A percentile compares a stretch with the other conserved stretches of the same genome.
Conservation (phyloP, 1,140 invertebrate species). For the Psilanteris sp. region DNA sequence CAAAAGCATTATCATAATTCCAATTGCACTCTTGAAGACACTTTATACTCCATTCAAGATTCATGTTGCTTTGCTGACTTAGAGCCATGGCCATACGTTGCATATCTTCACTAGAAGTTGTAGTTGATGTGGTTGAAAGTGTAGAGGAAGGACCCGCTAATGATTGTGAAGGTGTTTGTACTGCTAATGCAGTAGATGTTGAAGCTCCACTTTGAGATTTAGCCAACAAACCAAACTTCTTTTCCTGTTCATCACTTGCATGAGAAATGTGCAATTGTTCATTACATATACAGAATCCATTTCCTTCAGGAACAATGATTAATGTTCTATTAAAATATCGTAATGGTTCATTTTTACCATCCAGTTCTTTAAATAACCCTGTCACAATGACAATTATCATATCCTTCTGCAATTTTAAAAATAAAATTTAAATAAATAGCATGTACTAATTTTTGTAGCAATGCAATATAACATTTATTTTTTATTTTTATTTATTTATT, state of each 20-base stretch:
- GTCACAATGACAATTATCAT: conserved; percentile 87
- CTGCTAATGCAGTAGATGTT: not conserved
- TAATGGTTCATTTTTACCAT: conserved; percentile 77
- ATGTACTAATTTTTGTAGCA: no score
- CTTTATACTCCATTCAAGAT: conserved; percentile 89
- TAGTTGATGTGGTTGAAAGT: not conserved
- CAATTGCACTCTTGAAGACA: conserved; percentile 93
- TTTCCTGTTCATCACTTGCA: conserved; percentile 81
- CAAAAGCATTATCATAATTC: conserved; percentile 88
- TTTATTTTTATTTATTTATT: not conserved
- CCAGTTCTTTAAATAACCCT: conserved; percentile 88
- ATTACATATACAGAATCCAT: conserved; percentile 91
- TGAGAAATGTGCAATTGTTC: conserved; percentile 89
- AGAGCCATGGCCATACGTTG: conserved; percentile 87
- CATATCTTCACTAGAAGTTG: conserved; percentile 79
- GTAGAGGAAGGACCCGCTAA: not conserved
- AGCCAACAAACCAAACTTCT: not conserved
- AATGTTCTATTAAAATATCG: conserved; percentile 90
- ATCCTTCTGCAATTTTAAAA: conserved; percentile 55
- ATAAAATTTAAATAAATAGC: conserved; percentile 1
- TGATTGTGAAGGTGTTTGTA: no score
- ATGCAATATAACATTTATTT: no score
- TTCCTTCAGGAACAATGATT: conserved; percentile 88
- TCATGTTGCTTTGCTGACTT: conserved; percentile 90
- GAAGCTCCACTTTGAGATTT: not conserved